Conservation (phyloP, 2,888 invertebrate species). For the Dascillus cervinus region DNA sequence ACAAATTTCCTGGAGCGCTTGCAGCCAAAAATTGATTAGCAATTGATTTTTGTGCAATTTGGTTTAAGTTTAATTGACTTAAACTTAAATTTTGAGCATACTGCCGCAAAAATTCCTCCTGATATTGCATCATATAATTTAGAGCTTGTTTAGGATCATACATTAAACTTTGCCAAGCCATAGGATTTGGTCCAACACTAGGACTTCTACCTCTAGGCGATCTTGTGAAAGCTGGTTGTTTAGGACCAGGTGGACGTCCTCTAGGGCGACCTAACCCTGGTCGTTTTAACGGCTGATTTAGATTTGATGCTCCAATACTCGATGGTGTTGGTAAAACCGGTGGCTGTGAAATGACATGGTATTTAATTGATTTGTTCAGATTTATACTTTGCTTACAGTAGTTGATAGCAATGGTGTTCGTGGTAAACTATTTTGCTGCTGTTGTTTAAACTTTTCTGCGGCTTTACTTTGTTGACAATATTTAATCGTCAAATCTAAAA, state of each 20-base stretch:
- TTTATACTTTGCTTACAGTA: background rate
- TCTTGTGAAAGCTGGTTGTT: conserved; percentile 26
- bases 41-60: conserved; percentile 7
- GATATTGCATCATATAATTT: conserved; percentile 40
- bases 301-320: conserved; percentile 12
- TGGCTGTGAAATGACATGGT: conserved; percentile 12
- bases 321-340: conserved; percentile 20
- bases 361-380: background rate
- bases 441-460: conserved; percentile 47
- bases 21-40: background rate
- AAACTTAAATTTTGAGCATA: conserved; percentile 37
- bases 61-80: conserved; percentile 17
- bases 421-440: conserved; percentile 19
- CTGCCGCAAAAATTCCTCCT: conserved; percentile 40
- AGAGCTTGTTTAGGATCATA: conserved; percentile 28
- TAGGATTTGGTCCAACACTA: conserved; percentile 16
- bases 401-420: conserved; percentile 2
- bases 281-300: conserved; percentile 24
- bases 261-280: conserved; percentile 42
- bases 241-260: conserved; percentile 45
- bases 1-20: conserved; percentile 3
- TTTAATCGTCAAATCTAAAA: conserved; percentile 61
- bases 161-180: conserved; percentile 29
- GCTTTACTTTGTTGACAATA: conserved; percentile 59
- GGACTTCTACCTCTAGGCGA: conserved; percentile 29